Conservation (phyloP, 2,113 vertebrate species). For the Blennius ocellaris region DNA sequence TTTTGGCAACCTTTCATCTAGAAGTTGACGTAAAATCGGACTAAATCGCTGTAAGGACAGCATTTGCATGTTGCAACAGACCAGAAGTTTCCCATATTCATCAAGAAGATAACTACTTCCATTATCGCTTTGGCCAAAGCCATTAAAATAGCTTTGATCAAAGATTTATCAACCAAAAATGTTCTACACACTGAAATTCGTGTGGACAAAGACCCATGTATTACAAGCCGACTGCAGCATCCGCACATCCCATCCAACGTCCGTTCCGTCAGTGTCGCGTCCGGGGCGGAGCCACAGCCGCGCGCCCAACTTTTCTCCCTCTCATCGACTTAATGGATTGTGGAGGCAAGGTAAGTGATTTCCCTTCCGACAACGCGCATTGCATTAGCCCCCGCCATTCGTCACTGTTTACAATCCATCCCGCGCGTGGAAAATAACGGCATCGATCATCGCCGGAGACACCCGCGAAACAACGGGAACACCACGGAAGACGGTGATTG, state of each 20-base stretch:
- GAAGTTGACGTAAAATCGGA: no score
- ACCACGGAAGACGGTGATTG: conserved; percentile 38
- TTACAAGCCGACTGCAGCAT: conserved; percentile 1
- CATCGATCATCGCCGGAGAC: conserved; percentile 64
- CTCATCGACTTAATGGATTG: conserved; percentile 54
- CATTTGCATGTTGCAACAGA: no score
- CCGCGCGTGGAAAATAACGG: conserved; percentile 38
- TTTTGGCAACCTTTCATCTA: no score
- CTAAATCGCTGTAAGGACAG: no score
- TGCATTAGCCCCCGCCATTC: conserved; percentile 60
- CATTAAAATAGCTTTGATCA: no score
- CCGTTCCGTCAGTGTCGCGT: conserved; percentile 7
- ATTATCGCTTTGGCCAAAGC: no score
- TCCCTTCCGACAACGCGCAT: conserved; percentile 54
- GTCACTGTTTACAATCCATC: conserved; percentile 64
- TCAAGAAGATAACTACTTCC: no score
- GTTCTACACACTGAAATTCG: neutral
- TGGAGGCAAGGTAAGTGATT: conserved; percentile 62
- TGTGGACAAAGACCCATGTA: neutral
- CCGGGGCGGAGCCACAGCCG: conserved; percentile 6
- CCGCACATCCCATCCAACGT: neutral
- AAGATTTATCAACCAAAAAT: neutral
- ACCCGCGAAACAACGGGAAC: conserved; percentile 45
- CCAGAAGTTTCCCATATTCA: no score
- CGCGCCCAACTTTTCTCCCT: conserved; percentile 31